Evolutionary conservation across 2,888 invertebrate species (phyloP).

Genomic region (Scaptomyza tumidula): DNA sequence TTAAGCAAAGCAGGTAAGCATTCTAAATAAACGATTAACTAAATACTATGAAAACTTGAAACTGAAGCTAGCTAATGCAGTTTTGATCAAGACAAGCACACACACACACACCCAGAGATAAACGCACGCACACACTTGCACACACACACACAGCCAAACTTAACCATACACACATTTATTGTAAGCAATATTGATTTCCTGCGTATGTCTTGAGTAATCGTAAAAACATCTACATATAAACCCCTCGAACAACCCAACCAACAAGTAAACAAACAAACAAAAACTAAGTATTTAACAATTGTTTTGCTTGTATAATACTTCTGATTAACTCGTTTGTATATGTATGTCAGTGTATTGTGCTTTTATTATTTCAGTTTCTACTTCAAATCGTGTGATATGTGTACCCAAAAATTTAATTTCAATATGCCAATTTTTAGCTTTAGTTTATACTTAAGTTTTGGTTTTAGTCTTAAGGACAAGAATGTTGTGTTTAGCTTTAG

Average conservation of each 20-base stretch:
- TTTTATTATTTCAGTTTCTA: constrained; percentile 14
- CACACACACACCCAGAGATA: constrained; percentile 11
- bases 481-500: constrained; percentile 13
- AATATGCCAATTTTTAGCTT: constrained; percentile 1
- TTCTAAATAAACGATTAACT: background rate
- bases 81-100: constrained; percentile 33
- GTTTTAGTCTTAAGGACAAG: constrained; percentile 7
- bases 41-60: background rate
- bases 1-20: constrained; percentile 82
- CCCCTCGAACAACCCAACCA: constrained; percentile 3
- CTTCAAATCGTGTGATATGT: background rate
- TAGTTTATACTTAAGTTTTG: background rate
- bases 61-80: constrained; percentile 21
- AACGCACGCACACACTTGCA: constrained; percentile 7
- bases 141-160: background rate
- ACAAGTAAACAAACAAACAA: background rate
- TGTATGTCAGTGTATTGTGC: constrained; percentile 37
- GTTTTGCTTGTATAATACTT: constrained; percentile 37
- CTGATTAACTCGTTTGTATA: constrained; percentile 27
- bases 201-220: constrained; percentile 69
- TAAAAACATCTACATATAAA: constrained; percentile 2
- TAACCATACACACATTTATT: constrained; percentile 31
- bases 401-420: background rate
- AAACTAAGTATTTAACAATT: constrained; percentile 26
- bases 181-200: constrained; percentile 69